These are phyloP conservation scores for Dinomys branickii DNA, from an alignment of 2,113 vertebrate species.

Conservation along the genomic window DNA sequence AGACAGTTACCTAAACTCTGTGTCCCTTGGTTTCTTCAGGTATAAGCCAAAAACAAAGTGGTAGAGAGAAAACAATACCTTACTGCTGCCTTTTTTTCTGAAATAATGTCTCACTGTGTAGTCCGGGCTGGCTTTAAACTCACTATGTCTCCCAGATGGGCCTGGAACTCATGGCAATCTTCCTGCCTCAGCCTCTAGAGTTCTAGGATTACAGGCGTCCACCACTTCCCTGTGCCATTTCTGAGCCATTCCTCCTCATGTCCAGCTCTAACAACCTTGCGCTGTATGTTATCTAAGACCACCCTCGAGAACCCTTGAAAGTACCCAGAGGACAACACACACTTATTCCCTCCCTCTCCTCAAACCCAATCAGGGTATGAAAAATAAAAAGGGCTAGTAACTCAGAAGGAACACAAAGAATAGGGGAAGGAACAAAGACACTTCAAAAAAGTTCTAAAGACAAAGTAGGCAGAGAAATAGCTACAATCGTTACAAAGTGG, in stretches of 20 bases:
- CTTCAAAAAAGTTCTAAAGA: neutral
- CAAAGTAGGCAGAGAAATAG: neutral
- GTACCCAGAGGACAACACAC: neutral
- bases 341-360: neutral
- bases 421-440: neutral
- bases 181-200: neutral
- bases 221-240: neutral
- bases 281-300: neutral
- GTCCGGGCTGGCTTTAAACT: neutral
- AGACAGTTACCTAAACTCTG: neutral
- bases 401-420: neutral
- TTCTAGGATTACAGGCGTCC: neutral
- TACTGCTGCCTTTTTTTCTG: neutral
- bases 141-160: neutral
- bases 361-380: neutral
- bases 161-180: neutral
- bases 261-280: neutral
- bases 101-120: neutral
- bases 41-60: neutral
- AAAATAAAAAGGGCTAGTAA: neutral
- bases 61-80: neutral
- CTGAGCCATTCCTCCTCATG: neutral
- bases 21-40: conserved; percentile 2
- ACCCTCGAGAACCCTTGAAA: neutral
- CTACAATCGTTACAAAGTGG: neutral